phyloP scores from a whole-genome alignment of 2,113 vertebrate genomes.

The Alectura lathami region DNA sequence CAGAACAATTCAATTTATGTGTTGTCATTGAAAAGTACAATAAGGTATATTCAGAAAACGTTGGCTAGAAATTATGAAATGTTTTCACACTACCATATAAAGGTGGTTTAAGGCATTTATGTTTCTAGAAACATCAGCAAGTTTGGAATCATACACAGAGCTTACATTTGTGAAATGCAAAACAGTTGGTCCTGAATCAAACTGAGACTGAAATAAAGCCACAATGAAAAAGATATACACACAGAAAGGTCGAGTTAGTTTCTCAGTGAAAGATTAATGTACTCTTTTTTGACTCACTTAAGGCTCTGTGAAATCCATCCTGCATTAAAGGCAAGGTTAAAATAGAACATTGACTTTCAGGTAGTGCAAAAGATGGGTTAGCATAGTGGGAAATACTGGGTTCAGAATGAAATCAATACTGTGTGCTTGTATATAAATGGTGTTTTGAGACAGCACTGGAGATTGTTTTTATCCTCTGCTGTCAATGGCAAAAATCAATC shows the following conservation, averaged over 20 bases:
- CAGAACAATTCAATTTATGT: neutral
- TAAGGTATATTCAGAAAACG: neutral
- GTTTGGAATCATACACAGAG: neutral
- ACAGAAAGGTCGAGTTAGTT: neutral
- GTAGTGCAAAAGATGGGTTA: neutral
- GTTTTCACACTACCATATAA: neutral
- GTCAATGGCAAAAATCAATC: neutral
- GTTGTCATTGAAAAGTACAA: neutral
- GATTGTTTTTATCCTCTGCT: neutral
- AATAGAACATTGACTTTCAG: neutral
- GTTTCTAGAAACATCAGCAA: neutral
- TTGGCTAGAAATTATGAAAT: neutral
- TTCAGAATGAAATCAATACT: neutral
- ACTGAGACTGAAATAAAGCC: neutral
- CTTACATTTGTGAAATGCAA: neutral
- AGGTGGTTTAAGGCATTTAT: neutral
- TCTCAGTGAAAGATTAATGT: neutral
- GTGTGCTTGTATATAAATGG: neutral
- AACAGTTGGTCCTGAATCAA: neutral
- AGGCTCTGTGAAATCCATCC: neutral
- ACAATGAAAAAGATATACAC: neutral
- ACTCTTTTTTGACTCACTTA: neutral
- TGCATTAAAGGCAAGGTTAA: neutral
- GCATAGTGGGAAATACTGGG: neutral
- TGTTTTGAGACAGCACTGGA: neutral